phyloP scores from a whole-genome alignment of 2,797 vertebrate species.

The Ceryle rudis region DNA sequence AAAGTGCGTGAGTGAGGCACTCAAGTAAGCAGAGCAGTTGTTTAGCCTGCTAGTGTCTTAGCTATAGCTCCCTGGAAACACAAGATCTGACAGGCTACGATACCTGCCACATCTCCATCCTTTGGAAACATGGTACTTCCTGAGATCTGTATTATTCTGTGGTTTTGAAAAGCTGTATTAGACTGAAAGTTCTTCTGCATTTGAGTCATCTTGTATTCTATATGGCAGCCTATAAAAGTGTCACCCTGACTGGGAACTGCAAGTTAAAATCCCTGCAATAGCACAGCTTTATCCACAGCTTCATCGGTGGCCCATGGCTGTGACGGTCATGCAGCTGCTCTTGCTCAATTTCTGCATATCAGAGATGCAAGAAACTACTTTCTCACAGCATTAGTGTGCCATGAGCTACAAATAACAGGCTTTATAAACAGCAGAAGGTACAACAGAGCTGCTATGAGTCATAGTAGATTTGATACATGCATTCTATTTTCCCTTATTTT shows the following conservation, averaged over 20 bases:
- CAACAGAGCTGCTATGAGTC: slow-evolving; percentile 49
- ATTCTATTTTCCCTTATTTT: slow-evolving; percentile 36
- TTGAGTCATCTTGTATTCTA: neutral
- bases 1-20: neutral
- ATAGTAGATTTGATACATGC: neutral
- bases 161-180: neutral
- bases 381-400: neutral
- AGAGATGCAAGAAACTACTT: neutral
- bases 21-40: neutral
- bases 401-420: neutral
- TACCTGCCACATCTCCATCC: neutral
- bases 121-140: neutral
- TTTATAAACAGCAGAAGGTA: slow-evolving; percentile 19
- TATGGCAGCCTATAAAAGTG: neutral
- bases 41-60: neutral
- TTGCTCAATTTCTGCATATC: neutral
- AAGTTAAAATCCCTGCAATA: neutral
- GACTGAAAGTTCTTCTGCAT: neutral
- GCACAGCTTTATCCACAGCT: neutral
- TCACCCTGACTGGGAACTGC: neutral
- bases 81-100: neutral
- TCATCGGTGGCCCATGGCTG: neutral
- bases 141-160: neutral
- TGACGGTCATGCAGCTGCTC: neutral
- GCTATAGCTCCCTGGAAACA: neutral